These are phyloP conservation scores for Mnemiopsis leidyi DNA, from an alignment of 37 sponge, comb jelly and placozoan genomes.

Conservation along the genomic window DNA sequence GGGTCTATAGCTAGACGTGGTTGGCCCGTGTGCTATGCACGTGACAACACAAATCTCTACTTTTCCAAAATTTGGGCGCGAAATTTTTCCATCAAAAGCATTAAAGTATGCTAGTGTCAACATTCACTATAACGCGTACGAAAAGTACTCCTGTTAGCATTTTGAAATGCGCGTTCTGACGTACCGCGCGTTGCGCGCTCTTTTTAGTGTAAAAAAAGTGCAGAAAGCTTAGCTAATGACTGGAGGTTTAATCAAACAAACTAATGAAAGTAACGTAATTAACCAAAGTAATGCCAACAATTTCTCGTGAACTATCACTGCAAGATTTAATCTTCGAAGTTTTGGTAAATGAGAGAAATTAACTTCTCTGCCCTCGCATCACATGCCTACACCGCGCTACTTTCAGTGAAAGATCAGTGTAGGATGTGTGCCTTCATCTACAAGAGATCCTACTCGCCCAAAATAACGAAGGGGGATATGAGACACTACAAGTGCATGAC, in stretches of 20 bases:
- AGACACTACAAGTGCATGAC: conserved; percentile 41
- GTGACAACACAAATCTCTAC: neutral
- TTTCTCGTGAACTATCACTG: too few relatives aligned
- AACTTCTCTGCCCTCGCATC: too few relatives aligned
- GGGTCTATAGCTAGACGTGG: too few relatives aligned
- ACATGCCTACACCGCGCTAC: too few relatives aligned
- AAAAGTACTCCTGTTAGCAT: conserved; percentile 35
- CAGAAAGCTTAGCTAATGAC: neutral
- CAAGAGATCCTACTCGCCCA: conserved; percentile 18
- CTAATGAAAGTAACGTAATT: too few relatives aligned
- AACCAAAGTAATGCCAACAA: too few relatives aligned
- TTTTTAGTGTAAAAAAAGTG: conserved; percentile 27
- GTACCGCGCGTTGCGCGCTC: neutral
- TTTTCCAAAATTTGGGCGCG: conserved; percentile 38
- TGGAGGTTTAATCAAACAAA: too few relatives aligned
- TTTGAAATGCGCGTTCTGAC: neutral
- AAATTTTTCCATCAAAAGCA: conserved; percentile 28
- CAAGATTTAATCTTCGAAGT: too few relatives aligned
- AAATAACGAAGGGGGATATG: conserved; percentile 40
- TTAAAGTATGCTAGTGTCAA: conserved; percentile 62
- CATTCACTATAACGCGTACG: conserved; percentile 31
- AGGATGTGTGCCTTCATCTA: conserved; percentile 30
- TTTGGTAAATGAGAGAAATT: too few relatives aligned
- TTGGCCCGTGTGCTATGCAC: neutral
- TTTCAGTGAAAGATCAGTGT: conserved; percentile 47